Evolutionary conservation across 2,888 invertebrate genomes (phyloP).

Genomic region (Tetragonisca angustula): DNA sequence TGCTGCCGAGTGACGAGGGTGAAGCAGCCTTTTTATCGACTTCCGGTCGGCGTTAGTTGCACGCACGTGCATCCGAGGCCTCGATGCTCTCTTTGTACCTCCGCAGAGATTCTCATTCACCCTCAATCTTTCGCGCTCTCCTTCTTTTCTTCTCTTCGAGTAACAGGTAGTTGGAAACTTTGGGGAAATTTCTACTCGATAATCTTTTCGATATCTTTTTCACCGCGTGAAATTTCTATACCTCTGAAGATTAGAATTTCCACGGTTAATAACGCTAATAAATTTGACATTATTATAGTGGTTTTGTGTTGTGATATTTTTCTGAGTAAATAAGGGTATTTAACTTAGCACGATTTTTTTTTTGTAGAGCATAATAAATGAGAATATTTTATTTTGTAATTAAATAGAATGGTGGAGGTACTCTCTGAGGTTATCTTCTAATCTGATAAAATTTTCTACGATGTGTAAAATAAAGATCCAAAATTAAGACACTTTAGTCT

Average conservation of each 20-base stretch:
- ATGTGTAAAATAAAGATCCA: no score
- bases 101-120: constrained; percentile 78
- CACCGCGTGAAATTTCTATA: neutral
- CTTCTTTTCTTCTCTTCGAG: constrained; percentile 16
- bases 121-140: constrained; percentile 24
- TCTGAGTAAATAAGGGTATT: no score
- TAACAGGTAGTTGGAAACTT: constrained; percentile 40
- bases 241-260: neutral
- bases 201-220: neutral
- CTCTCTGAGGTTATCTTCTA: no score
- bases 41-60: constrained; percentile 83
- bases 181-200: neutral
- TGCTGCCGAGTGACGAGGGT: constrained; percentile 83
- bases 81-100: constrained; percentile 79
- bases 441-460: no score
- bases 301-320: no score
- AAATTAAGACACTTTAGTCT: no score
- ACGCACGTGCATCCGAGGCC: constrained; percentile 81
- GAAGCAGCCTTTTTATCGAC: constrained; percentile 84
- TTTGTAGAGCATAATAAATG: no score
- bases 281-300: neutral
- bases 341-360: no score
- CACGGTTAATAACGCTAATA: neutral
- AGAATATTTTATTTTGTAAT: no score
- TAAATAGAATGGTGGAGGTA: no score